phyloP scores from a whole-genome alignment of 2,888 invertebrate genomes.

The Cylindroiulus punctatus region DNA sequence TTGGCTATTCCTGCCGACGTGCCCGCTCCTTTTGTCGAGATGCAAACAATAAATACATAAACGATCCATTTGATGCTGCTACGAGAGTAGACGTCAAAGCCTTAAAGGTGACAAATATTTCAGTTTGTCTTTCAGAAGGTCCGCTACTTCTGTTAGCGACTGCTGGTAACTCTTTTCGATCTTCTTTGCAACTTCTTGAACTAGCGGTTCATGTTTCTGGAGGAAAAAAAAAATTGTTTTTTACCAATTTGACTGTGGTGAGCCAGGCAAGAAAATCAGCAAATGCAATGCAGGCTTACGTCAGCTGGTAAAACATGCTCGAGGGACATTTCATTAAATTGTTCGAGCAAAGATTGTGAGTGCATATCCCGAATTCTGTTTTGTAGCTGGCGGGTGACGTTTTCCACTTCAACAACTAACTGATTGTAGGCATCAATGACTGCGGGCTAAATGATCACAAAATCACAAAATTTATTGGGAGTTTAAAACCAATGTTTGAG shows the following conservation, averaged over 20 bases:
- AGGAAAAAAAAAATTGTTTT: slow-evolving; percentile 16
- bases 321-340: background rate
- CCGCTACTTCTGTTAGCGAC: slow-evolving; percentile 70
- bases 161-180: slow-evolving; percentile 69
- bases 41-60: slow-evolving; percentile 31
- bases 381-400: slow-evolving; percentile 4
- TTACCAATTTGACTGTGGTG: background rate
- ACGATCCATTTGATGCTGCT: background rate
- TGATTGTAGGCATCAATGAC: slow-evolving; percentile 46
- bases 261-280: background rate
- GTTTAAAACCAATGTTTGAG: too few relatives aligned
- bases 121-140: slow-evolving; percentile 70
- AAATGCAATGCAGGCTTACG: background rate
- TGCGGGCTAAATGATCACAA: background rate
- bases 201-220: slow-evolving; percentile 57
- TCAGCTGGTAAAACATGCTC: background rate
- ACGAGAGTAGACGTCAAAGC: slow-evolving; percentile 49
- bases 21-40: background rate
- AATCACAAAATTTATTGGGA: background rate
- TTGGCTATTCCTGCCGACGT: background rate
- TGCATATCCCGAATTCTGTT: background rate
- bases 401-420: slow-evolving; percentile 52
- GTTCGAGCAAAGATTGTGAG: background rate
- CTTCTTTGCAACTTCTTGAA: slow-evolving; percentile 61
- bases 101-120: slow-evolving; percentile 67